Evolutionary conservation across 2,113 vertebrate species (phyloP).

Genomic region (Menura novaehollandiae): DNA sequence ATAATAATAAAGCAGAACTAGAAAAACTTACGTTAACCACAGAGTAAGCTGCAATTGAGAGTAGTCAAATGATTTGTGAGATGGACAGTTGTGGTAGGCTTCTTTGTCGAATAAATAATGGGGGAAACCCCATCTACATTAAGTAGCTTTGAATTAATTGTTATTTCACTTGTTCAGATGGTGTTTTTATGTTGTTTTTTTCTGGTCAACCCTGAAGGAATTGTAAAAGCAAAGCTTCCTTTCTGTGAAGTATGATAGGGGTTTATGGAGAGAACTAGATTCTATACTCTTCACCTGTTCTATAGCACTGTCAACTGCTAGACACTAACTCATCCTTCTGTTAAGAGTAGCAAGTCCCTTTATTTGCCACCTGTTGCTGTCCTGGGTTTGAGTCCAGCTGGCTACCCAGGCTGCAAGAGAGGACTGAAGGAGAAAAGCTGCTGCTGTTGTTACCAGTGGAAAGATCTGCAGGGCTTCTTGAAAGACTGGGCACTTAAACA

Average conservation of each 20-base stretch:
- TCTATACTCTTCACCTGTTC: neutral
- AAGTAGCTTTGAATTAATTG: neutral
- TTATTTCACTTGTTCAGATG: neutral
- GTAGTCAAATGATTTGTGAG: neutral
- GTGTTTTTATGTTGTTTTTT: neutral
- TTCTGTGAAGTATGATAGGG: neutral
- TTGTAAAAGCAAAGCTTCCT: neutral
- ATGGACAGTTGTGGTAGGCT: neutral
- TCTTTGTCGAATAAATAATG: neutral
- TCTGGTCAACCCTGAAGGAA: neutral
- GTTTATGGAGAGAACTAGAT: neutral
- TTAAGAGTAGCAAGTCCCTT: neutral
- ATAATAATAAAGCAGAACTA: neutral
- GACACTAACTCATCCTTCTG: neutral
- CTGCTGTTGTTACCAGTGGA: accelerated
- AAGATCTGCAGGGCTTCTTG: neutral
- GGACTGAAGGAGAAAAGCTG: neutral
- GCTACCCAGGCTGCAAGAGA: neutral
- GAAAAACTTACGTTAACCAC: neutral
- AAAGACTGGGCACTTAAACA: neutral
- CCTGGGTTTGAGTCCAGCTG: neutral
- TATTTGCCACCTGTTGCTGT: neutral
- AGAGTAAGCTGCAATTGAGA: neutral
- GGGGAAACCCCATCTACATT: neutral
- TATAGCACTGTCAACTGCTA: neutral